phyloP scores from a whole-genome alignment of 2,113 vertebrate species.

The Poecilia latipinna region DNA sequence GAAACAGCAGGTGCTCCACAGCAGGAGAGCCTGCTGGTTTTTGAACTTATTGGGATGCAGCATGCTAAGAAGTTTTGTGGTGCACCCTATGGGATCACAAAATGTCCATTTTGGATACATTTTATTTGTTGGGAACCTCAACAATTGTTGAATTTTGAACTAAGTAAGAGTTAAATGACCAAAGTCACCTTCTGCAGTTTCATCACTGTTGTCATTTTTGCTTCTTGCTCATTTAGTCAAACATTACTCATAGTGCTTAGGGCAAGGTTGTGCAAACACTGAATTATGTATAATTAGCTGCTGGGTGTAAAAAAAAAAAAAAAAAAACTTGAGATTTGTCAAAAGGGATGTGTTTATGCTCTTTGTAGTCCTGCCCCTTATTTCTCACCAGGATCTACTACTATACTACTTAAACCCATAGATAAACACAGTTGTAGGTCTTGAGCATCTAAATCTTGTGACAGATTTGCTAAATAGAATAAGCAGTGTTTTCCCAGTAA shows the following conservation, averaged over 20 bases:
- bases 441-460: not conserved
- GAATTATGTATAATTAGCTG: constrained; percentile 68
- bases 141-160: constrained; percentile 4
- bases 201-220: not conserved
- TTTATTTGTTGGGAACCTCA: not conserved
- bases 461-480: no score
- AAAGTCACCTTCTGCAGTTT: not conserved
- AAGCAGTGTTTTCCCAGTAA: no score
- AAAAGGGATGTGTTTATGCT: constrained; percentile 46
- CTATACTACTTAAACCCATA: constrained; percentile 26
- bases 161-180: constrained; percentile 14
- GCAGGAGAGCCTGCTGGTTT: constrained; percentile 35
- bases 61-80: not conserved
- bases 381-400: constrained; percentile 27
- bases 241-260: constrained; percentile 29
- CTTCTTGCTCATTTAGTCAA: constrained; percentile 6
- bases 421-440: constrained; percentile 37
- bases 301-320: constrained; percentile 36
- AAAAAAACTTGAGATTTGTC: constrained; percentile 35
- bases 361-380: constrained; percentile 30
- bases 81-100: not conserved
- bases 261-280: constrained; percentile 63
- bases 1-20: constrained; percentile 10
- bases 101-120: not conserved
- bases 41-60: constrained; percentile 15